Percentiles rank a stretch among this genome's conserved stretches.
phyloP scores from a whole-genome alignment of 2,888 invertebrate species.

The Athalia rosae region DNA sequence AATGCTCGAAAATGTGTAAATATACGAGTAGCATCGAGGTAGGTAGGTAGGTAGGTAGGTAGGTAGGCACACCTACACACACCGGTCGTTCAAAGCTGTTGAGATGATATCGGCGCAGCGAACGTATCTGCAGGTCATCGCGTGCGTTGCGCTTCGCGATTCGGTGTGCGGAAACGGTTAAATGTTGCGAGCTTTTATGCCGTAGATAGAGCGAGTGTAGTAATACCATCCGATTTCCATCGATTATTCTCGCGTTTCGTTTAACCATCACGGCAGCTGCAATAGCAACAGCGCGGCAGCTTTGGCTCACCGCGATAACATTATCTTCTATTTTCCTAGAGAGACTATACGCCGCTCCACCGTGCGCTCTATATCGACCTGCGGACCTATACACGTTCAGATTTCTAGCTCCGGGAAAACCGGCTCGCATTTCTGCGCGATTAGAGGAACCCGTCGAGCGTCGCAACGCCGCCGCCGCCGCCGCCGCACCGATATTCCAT shows the following conservation, averaged over 20 bases:
- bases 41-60: too few species aligned
- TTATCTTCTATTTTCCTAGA: conserved; percentile 39
- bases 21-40: too few species aligned
- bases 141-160: conserved; percentile 4
- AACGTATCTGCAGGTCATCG: conserved; percentile 6
- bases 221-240: conserved; percentile 31
- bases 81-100: conserved; percentile 19
- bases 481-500: too few species aligned
- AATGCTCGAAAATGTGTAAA: too few species aligned
- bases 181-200: too few species aligned
- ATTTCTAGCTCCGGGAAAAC: not conserved
- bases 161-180: not conserved
- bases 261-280: too few species aligned
- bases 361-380: not conserved
- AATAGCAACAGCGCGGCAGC: not conserved
- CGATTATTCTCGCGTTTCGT: conserved; percentile 16
- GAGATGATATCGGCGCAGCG: conserved; percentile 21
- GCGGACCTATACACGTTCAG: not conserved
- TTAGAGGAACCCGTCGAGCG: too few species aligned
- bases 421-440: too few species aligned
- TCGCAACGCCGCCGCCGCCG: too few species aligned
- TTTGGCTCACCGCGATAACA: conserved; percentile 28
- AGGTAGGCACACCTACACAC: too few species aligned
- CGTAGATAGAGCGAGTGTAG: not conserved
- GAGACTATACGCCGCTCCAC: conserved; percentile 1